Conservation (phyloP, 2,888 invertebrate genomes). For the Sinodicranocentrus sp. region DNA sequence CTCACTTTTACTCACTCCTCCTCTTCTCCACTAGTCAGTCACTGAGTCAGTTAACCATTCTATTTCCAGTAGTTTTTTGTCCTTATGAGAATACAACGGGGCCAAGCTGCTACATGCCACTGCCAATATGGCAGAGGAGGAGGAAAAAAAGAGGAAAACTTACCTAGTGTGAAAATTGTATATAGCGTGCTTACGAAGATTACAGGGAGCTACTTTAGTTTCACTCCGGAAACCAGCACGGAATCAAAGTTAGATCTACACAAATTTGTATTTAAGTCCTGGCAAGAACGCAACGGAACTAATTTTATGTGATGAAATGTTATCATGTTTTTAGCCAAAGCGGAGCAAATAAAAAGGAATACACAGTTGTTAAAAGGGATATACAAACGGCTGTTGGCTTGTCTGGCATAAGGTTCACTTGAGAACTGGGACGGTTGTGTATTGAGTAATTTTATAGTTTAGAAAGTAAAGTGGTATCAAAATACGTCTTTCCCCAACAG, state of each 20-base stretch:
- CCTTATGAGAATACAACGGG: conserved; percentile 33
- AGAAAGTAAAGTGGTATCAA: too few relatives aligned
- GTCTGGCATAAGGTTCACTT: not conserved
- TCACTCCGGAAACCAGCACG: conserved; percentile 46
- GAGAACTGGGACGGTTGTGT: not conserved
- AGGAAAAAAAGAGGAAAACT: conserved; percentile 38
- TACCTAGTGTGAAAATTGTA: conserved; percentile 70
- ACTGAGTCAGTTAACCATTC: conserved; percentile 59
- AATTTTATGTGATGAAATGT: conserved; percentile 52
- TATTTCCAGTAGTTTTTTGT: conserved; percentile 29
- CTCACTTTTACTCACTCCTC: conserved; percentile 39
- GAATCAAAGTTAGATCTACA: conserved; percentile 20
- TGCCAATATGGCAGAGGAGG: conserved; percentile 46
- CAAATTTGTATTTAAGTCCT: conserved; percentile 46
- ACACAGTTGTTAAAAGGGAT: not conserved
- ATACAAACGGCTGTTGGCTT: not conserved
- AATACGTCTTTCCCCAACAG: too few relatives aligned
- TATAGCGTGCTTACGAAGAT: conserved; percentile 69
- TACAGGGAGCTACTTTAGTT: conserved; percentile 65
- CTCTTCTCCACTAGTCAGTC: conserved; percentile 46
- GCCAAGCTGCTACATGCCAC: conserved; percentile 66
- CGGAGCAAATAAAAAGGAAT: conserved; percentile 9
- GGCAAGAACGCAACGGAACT: conserved; percentile 55
- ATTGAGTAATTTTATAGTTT: conserved; percentile 14
- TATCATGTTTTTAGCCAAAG: conserved; percentile 50